Base-by-base conservation (phyloP, 2,113 vertebrate species). In the Caranx ignobilis region DNA sequence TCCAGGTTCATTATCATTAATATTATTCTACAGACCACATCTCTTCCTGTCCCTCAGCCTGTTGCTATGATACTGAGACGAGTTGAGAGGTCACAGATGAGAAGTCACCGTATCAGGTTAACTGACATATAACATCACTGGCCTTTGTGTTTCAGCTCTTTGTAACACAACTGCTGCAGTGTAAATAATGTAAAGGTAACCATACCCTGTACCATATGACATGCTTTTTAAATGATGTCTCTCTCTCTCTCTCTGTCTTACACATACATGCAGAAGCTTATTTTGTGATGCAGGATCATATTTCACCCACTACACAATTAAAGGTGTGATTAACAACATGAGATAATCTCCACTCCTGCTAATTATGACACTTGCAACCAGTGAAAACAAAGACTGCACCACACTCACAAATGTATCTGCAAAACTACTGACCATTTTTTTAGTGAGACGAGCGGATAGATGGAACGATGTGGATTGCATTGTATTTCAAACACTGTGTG, bases 161-260 rank as follows among this genome's bases (percentile, higher is more conserved):
- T 57, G 69, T 83, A 45, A 55, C 39, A 60, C 11, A 67, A 41
- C 12, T 54, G 39, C 57, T 37, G 12, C 31, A 32, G 32, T 3
- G 12, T 88, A 67, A 79, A 43, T 77, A 71, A 67, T 74, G 52
- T 55, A 76, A 73, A 57, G 31, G 18, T 6, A n/a, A 19, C 19
- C 41, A 5, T 0, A 31, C 3, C 12, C 11, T 73, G 11, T 64
- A 35, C 50, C 57, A 32, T 60, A 4, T 19, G 10, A 26, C 21
- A 50, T 19, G 6, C 26, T 26, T 37, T 55, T 65, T 45, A 55
- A 12, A 55, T 19, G 11, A 8, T 63, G 37, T 18, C 71, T 69
- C 26, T 26, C 26, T 26, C 26, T 26, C 26, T 26, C 26, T 26
- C 26, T 26, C 1, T 26, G 26, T 26, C 26, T 26, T 26, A 26